Percentiles rank a stretch among this genome's conserved stretches.
Evolutionary conservation across 2,113 vertebrate species (phyloP).

Genomic region (Albula glossodonta): DNA sequence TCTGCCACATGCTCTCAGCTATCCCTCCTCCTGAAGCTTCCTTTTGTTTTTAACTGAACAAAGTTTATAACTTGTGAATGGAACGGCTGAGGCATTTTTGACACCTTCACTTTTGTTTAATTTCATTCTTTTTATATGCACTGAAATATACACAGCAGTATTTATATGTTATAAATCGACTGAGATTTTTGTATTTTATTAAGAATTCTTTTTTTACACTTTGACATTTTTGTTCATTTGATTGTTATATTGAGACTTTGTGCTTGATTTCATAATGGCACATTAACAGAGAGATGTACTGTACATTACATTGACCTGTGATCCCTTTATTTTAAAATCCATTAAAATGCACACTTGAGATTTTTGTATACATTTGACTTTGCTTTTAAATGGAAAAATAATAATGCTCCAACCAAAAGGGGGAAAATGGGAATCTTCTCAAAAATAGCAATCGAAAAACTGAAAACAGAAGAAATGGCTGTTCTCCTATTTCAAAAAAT

Average conservation of each 20-base stretch:
- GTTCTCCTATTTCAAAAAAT: slow-evolving; percentile 9
- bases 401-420: not conserved
- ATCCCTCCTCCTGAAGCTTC: slow-evolving; percentile 31
- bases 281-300: not conserved
- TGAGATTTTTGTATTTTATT: not conserved
- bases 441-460: slow-evolving; percentile 12
- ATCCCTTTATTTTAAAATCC: not conserved
- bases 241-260: not conserved
- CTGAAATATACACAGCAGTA: not conserved
- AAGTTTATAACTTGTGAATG: slow-evolving; percentile 33
- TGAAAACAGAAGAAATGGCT: slow-evolving; percentile 14
- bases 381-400: slow-evolving; percentile 18
- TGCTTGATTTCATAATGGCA: slow-evolving; percentile 4
- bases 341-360: not conserved
- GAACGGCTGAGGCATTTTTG: slow-evolving; percentile 33
- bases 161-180: not conserved
- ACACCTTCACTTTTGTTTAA: slow-evolving; percentile 5
- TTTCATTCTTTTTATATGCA: not conserved
- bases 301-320: not conserved
- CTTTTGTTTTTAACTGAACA: not conserved
- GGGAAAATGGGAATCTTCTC: slow-evolving; percentile 20
- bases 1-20: slow-evolving; percentile 47
- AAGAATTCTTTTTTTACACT: not conserved
- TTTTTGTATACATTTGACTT: slow-evolving; percentile 12
- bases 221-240: not conserved